phyloP scores from a whole-genome alignment of 2,888 invertebrate species.

The Atherix ibis region DNA sequence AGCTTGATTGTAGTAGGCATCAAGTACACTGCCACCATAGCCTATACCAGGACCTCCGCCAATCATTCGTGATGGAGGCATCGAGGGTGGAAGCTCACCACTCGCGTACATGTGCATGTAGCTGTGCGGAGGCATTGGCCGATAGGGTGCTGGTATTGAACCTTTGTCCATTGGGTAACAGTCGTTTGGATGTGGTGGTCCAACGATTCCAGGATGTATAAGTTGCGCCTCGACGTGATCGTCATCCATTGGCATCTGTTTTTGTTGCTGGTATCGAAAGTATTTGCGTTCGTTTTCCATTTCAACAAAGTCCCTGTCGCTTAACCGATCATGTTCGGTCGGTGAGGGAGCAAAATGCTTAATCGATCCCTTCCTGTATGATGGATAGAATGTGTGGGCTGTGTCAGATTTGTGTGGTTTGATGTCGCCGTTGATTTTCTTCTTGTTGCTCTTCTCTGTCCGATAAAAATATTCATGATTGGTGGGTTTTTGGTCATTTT shows the following conservation, averaged over 20 bases:
- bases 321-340: slow-evolving; percentile 6
- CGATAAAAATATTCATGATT: slow-evolving; percentile 30
- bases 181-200: slow-evolving; percentile 6
- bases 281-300: slow-evolving; percentile 5
- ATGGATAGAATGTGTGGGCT: slow-evolving; percentile 21
- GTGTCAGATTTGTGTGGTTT: slow-evolving; percentile 5
- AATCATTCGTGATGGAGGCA: slow-evolving; percentile 1
- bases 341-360: slow-evolving; percentile 12
- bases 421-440: slow-evolving; percentile 8
- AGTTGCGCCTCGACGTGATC: slow-evolving; percentile 9
- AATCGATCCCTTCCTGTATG: slow-evolving; percentile 21
- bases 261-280: slow-evolving; percentile 3
- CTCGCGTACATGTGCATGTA: slow-evolving; percentile 20
- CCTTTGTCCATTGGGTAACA: slow-evolving; percentile 1
- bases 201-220: slow-evolving; percentile 6
- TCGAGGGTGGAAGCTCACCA: slow-evolving; percentile 18
- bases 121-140: background rate
- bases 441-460: slow-evolving; percentile 26
- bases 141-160: background rate
- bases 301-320: slow-evolving; percentile 8
- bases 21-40: background rate
- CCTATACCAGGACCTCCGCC: slow-evolving; percentile 2
- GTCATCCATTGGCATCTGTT: slow-evolving; percentile 8
- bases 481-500: too few species aligned
- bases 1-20: slow-evolving; percentile 2